Base-by-base conservation (phyloP, 2,797 vertebrate genomes). In the Esox lucius region DNA sequence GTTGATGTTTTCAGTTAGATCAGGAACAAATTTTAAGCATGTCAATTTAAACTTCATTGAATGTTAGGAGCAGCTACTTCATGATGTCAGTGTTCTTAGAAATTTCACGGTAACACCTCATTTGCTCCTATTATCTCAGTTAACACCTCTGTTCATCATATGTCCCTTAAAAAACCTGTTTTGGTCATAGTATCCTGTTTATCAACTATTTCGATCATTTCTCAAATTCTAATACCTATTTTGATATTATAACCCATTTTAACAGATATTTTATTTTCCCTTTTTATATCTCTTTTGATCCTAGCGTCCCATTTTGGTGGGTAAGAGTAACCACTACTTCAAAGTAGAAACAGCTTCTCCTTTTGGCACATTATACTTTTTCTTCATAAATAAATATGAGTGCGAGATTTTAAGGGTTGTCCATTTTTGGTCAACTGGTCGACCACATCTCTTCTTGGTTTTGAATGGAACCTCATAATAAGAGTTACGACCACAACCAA, bases 391-490 rank as follows among this genome's bases (percentile, higher is more conserved):
- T 42, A 68, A 19, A 68, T 48, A 19, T 28, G 51, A 42, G 67
- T 67, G 51, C 73, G 62, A 39, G 56, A 48, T 31, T 22, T n/a
- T 61, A 24, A 61, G 74, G 28, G 9, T 65, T 12, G n/a, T 59
- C n/a, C n/a, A 19, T 59, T 46, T 51, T 22, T 24, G 48, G 39
- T 48, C 64, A 56, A 12, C 9, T 11, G 42, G 68, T 69, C 68
- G 9, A 56, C 69, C 48, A 75, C 65, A 46, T 51, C 51, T 35
- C 24, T 22, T 19, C 22, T 35, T 31, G 15, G 35, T 72, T 65
- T 62, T 62, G 8, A 70, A 53, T 22, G 72, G 72, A 82, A 71
- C 65, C 35, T 46, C 51, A 64, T 39, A 42, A 70, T 69, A 15
- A 68, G 33, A 73, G 42, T 61, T 19, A 1, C 67, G 65, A 73